Evolutionary conservation across 1,140 invertebrate species (phyloP).

Genomic region (Leptopilina clavipes): DNA sequence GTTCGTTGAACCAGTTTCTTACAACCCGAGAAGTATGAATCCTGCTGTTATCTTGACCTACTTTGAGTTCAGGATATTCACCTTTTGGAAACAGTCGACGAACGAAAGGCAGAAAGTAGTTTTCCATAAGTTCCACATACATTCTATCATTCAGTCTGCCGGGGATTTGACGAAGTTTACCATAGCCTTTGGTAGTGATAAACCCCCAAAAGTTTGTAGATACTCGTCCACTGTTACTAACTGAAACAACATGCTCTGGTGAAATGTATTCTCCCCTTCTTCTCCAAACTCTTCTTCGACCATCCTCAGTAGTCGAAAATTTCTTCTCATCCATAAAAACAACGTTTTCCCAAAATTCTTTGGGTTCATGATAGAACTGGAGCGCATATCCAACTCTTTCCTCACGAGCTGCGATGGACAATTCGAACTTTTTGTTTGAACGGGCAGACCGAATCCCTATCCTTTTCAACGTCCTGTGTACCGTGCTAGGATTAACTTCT

Average conservation of each 20-base stretch:
- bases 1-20: too few species aligned
- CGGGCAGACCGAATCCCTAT: neutral
- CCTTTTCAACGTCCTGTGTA: neutral
- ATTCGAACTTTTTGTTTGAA: neutral
- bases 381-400: neutral
- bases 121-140: too few species aligned
- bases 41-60: too few species aligned
- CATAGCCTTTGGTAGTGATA: too few species aligned
- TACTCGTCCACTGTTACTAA: too few species aligned
- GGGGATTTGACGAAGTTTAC: too few species aligned
- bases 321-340: neutral
- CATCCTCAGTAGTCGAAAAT: neutral
- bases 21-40: too few species aligned
- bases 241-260: neutral
- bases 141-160: too few species aligned
- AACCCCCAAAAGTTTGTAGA: too few species aligned
- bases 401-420: neutral
- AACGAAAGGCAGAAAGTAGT: too few species aligned
- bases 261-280: neutral
- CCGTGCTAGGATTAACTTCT: neutral
- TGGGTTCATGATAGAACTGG: neutral
- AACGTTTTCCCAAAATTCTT: neutral
- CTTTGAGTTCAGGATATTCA: too few species aligned
- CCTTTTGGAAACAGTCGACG: too few species aligned
- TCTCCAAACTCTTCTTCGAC: neutral